Evolutionary conservation across 2,888 invertebrate genomes (phyloP).

Genomic region (Phalera bucephala): DNA sequence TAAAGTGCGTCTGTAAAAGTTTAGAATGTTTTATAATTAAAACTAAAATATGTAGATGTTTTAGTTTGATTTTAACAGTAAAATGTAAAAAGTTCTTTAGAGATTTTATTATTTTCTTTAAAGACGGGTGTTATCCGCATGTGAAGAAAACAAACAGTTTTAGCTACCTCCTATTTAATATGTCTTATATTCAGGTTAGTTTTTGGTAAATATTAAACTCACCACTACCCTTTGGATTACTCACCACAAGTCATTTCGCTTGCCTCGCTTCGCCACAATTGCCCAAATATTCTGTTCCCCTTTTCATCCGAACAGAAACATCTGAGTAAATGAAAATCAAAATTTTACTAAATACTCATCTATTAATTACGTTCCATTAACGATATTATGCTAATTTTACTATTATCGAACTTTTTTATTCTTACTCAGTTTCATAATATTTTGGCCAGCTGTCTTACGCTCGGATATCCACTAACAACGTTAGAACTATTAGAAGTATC

Average conservation of each 20-base stretch:
- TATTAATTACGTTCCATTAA: too few species aligned
- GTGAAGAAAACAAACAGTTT: constrained; percentile 1
- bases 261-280: constrained; percentile 82
- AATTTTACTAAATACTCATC: constrained; percentile 7
- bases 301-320: constrained; percentile 85
- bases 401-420: too few species aligned
- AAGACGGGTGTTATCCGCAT: too few species aligned
- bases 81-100: too few species aligned
- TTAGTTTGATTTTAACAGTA: too few species aligned
- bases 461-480: too few species aligned
- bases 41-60: constrained; percentile 9
- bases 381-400: too few species aligned
- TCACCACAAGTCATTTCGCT: constrained; percentile 86
- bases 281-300: constrained; percentile 86
- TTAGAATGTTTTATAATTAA: neutral
- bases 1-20: constrained; percentile 1
- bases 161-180: constrained; percentile 13
- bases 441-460: too few species aligned
- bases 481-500: too few species aligned
- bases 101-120: too few species aligned
- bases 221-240: constrained; percentile 20
- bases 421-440: too few species aligned
- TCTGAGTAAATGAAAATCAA: constrained; percentile 55
- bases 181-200: constrained; percentile 26
- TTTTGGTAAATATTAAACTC: neutral